A percentile compares a stretch with the other conserved stretches of the same genome.
Conservation (phyloP, 2,888 invertebrate species). For the Rotaria sp. region DNA sequence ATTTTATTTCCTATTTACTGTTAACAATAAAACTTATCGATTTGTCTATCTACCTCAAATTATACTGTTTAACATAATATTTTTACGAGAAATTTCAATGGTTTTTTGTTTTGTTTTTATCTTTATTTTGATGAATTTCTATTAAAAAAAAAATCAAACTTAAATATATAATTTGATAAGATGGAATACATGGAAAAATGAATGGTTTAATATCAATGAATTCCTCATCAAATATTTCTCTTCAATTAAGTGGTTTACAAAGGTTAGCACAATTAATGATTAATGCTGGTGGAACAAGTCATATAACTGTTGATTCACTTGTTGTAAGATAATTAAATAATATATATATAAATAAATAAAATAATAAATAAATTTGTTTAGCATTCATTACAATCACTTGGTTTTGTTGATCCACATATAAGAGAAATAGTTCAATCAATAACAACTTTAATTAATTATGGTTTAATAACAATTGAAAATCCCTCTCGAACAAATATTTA, state of each 20-base stretch:
- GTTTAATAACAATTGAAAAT: background rate
- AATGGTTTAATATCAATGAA: background rate
- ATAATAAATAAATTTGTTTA: background rate
- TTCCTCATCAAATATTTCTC: background rate
- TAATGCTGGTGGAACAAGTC: conserved; percentile 32
- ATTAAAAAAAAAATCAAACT: background rate
- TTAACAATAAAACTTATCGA: too few relatives aligned
- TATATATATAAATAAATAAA: background rate
- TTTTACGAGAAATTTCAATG: too few relatives aligned
- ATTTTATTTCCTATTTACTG: too few relatives aligned
- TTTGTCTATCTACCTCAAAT: too few relatives aligned
- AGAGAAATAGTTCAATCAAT: conserved; percentile 3
- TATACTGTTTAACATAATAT: too few relatives aligned
- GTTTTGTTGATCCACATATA: background rate
- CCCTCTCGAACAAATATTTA: background rate
- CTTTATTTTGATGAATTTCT: background rate
- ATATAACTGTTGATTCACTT: conserved; percentile 33
- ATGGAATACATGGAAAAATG: background rate
- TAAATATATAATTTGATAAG: background rate
- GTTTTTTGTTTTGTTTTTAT: too few relatives aligned
- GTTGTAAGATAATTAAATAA: background rate
- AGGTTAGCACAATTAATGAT: conserved; percentile 35
- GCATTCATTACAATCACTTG: background rate
- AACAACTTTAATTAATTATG: background rate
- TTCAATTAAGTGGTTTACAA: conserved; percentile 33